phyloP scores from a whole-genome alignment of 1,140 invertebrate species.

The Caerostris darwini region DNA sequence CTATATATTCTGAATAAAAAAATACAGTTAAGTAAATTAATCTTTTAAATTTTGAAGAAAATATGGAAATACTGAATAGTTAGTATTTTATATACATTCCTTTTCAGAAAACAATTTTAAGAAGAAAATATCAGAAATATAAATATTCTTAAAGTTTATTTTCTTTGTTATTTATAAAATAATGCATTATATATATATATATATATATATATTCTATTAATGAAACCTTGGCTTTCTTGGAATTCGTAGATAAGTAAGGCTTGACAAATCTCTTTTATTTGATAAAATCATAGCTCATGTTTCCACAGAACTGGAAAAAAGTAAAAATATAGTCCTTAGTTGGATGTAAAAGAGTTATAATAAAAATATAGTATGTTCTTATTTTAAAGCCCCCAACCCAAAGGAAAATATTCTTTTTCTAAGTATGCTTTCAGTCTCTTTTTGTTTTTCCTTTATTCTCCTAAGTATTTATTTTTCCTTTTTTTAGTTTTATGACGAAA shows the following conservation, averaged over 20 bases:
- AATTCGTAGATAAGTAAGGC: neutral
- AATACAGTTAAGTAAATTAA: no score
- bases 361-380: neutral
- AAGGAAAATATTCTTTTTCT: neutral
- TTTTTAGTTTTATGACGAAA: neutral
- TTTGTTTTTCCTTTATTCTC: neutral
- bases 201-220: neutral
- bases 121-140: no score
- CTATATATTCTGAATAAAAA: no score
- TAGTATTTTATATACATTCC: no score
- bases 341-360: neutral
- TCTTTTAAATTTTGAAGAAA: no score
- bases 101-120: no score
- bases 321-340: neutral
- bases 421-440: neutral
- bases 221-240: neutral
- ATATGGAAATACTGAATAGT: no score
- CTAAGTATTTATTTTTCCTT: neutral
- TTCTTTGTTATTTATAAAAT: no score
- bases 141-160: no score
- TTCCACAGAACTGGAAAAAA: neutral
- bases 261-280: neutral
- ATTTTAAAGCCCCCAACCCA: neutral
- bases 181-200: no score
- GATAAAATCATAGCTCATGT: neutral